Evolutionary conservation across 2,113 vertebrate species (phyloP).

Genomic region (Protomyctophum bolini): DNA sequence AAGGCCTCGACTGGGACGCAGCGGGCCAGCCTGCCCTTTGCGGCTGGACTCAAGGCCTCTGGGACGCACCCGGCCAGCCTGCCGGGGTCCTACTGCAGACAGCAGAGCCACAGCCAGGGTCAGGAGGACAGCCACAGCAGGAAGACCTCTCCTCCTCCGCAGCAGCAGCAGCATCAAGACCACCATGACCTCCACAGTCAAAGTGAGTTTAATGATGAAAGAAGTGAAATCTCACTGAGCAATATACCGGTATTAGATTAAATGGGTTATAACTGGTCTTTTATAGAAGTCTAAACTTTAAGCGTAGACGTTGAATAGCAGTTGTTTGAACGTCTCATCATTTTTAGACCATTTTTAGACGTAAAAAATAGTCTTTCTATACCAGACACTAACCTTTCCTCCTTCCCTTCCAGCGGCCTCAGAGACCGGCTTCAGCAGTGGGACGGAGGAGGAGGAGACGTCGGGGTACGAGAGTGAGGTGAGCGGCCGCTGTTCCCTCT

Average conservation of each 20-base stretch:
- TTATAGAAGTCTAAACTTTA: no score
- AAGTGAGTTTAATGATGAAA: constrained; percentile 36
- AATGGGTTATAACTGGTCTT: no score
- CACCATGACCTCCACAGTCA: constrained; percentile 1
- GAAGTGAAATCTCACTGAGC: neutral
- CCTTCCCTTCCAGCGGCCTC: constrained; percentile 29
- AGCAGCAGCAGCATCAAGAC: constrained; percentile 12
- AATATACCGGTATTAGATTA: no score
- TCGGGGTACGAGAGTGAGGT: constrained; percentile 80
- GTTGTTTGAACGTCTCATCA: no score
- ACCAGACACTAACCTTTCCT: neutral
- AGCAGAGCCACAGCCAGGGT: constrained; percentile 10
- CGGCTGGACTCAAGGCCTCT: constrained; percentile 42
- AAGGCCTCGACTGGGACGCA: constrained; percentile 68
- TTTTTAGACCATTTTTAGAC: no score
- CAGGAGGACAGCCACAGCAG: neutral
- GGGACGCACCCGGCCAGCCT: constrained; percentile 75
- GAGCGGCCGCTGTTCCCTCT: constrained; percentile 59
- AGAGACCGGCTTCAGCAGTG: constrained; percentile 67
- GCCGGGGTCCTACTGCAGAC: constrained; percentile 74
- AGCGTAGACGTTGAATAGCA: no score
- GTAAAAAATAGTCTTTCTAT: neutral
- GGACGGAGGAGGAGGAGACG: constrained; percentile 79
- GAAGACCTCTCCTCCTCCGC: neutral
- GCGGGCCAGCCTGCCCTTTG: constrained; percentile 69